Evolutionary conservation across 1,140 invertebrate species (phyloP), one percentile per base, ranked within the genome.

Genomic region (Danaus plexippus): DNA sequence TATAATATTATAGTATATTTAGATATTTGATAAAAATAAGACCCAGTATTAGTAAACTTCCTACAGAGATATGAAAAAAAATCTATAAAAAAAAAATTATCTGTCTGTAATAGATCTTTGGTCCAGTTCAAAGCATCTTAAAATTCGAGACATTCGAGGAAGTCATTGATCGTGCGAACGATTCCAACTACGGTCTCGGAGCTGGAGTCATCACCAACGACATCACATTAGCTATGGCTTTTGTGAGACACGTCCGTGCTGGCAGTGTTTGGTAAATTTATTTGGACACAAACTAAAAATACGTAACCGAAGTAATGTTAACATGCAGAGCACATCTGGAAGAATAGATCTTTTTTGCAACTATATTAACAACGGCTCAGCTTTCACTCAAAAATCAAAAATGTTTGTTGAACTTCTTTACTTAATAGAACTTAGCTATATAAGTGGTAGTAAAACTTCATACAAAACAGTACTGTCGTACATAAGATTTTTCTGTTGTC

Each of bases 81-180:
- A 22, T 2, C 18, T 22, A 2, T 22, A 2, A 32, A 32, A 32
- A n/a, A 32, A 32, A 50, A 7, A 13, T 41, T 40, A 22, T 45
- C 18, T 47, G n/a, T 58, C 52, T 56, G 49, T 61, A 64, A 9
- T 50, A 85, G 82, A 85, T 98, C 74, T 98, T 98, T 85, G 97
- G 97, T 0, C 97, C 97, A 0, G 96, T 98, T 1, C 95, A 96
- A 87, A 92, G 91, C 48, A 96, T 98, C 57, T 86, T 97, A 12
- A 96, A 96, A 75, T 98, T 98, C 70, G 92, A 94, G 47, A 92
- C 90, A 11, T 81, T 97, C 51, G 95, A 98, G 1, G 97, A 98
- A 86, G 92, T 96, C 1, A 94, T 98, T 45, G 92, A 96, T 66
- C 90, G 96, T 55, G 94, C 96, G 6, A 98, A 98, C 79, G 90